Evolutionary conservation across 2,888 invertebrate genomes (phyloP).

Genomic region (Philaethria dido): DNA sequence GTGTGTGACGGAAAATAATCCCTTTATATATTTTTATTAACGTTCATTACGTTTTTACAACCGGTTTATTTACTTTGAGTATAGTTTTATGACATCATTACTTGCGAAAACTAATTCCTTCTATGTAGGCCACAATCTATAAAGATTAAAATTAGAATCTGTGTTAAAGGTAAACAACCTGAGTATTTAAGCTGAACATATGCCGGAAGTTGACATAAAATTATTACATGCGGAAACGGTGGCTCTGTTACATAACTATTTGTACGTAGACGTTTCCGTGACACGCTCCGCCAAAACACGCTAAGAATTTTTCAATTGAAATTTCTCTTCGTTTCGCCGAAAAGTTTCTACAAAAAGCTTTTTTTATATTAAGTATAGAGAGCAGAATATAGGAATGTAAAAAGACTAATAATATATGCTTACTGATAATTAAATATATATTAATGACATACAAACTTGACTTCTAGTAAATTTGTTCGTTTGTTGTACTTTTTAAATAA

Average conservation of each 20-base stretch:
- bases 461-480: no score
- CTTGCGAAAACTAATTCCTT: not conserved
- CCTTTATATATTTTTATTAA: not conserved
- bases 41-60: not conserved
- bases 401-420: not conserved
- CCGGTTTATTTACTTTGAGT: not conserved
- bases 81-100: not conserved
- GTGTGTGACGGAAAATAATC: no score
- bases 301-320: slow-evolving; percentile 16
- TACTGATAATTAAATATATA: no score
- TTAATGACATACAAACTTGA: no score
- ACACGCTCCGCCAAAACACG: not conserved
- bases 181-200: not conserved
- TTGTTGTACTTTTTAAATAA: no score
- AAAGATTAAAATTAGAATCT: slow-evolving; percentile 4
- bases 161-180: slow-evolving; percentile 1
- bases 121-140: not conserved
- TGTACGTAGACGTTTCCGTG: not conserved
- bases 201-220: slow-evolving; percentile 22
- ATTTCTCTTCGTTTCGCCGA: not conserved
- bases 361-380: not conserved
- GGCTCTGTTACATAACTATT: slow-evolving; percentile 4
- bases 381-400: not conserved
- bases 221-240: slow-evolving; percentile 20
- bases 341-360: not conserved